Evolutionary conservation across 1,140 invertebrate species (phyloP), one percentile per base, ranked within the genome.

Genomic region (Conus betulinus): DNA sequence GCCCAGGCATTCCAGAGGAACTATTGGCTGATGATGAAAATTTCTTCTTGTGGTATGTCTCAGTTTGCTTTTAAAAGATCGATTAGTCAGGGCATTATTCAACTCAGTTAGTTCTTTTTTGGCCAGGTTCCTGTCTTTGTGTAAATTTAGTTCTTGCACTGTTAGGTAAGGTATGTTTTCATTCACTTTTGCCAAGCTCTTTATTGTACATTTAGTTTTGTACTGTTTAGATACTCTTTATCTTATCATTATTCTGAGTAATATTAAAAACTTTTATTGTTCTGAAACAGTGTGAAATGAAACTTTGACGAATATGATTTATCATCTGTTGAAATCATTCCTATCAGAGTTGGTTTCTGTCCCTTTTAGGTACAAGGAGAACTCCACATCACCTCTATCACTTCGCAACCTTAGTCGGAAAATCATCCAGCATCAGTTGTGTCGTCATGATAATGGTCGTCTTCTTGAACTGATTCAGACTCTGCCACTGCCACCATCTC

Each of bases 361-460:
- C 11, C 20, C n/a, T 67, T 74, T 17, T 25, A 87, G 85, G 85
- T 95, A 95, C 91, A 93, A 91, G 76, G 89, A 91, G 23, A 93
- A 93, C 85, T 93, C 93, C 88, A 92, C 90, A 57, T 93, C 92
- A 4, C 94, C 94, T 15, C 93, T 93, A 51, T 91, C 93, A 15
- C 88, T 95, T 88, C 92, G 91, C 86, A 94, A 95, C 87, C 87
- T 94, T 39, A 94, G 94, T 89, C 93, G 94, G 27, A 94, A 94
- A 87, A 92, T 93, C 76, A 93, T 95, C 39, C 94, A 95, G 88
- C 92, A 94, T 84, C 91, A 92, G 84, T 87, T 94, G 55, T 91
- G 90, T 25, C 89, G 88, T 55, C 91, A 90, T 81, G 89, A 90
- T 79, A 88, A 89, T 39, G 87, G 90, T 23, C 88, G 88, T 67